Base-by-base conservation (phyloP, 1,140 invertebrate species). In the Phortica variegata region DNA sequence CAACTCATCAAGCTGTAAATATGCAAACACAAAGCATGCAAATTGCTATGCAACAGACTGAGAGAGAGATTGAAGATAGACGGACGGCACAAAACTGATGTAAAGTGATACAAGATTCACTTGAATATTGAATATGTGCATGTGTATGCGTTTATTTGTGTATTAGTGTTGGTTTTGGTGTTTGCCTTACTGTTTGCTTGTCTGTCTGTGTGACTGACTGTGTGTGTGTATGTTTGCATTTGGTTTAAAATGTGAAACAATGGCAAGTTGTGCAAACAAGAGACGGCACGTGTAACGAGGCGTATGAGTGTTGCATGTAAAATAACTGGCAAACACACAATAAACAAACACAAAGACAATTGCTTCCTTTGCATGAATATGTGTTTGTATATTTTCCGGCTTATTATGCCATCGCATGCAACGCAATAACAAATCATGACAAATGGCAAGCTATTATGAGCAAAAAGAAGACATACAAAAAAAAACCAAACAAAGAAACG, bases 371-470 rank as follows among this genome's bases (percentile, higher is more conserved):
- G 12, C 26, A 13, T 15, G 38, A 21, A n/a, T 41, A 16, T 48
- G 40, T 52, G 47, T 50, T 19, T 38, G 43, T 43, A 47, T 29
- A 12, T n/a, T n/a, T n/a, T 48, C 59, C 60, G 50, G 62, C 60
- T 63, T 68, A 68, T 66, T 68, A 60, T 66, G 63, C 54, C 34
- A 60, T 60, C 50, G 60, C 60, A 62, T 60, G 60, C 63, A 54
- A 60, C 53, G 50, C 59, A 52, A 49, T 56, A 66, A 56, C 63
- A 68, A 57, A 66, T 66, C 60, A 68, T 58, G 48, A 65, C 54
- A 60, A 65, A 65, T 58, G 58, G 56, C 49, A 57, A n/a, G n/a
- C n/a, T n/a, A n/a, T n/a, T n/a, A n/a, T n/a, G n/a, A n/a, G n/a
- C n/a, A n/a, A n/a, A 50, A 36, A 46, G 13, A 8, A 1, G 31